Evolutionary conservation across 2,113 vertebrate species (phyloP).

Genomic region (Psittacula cyanocephala): DNA sequence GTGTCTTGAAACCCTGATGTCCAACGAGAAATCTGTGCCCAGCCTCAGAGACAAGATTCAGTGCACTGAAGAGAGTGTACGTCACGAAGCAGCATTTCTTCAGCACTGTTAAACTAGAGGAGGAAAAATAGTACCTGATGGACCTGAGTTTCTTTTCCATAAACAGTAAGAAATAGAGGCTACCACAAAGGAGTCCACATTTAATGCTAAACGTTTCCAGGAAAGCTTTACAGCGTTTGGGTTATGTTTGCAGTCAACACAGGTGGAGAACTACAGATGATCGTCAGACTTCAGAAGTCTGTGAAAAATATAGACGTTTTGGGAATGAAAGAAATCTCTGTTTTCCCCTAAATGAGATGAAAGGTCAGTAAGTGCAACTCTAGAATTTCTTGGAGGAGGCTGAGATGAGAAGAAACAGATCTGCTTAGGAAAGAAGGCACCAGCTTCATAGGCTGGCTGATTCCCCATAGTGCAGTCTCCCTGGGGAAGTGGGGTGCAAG

Average conservation of each 20-base stretch:
- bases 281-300: background rate
- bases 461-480: fast-evolving
- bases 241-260: background rate
- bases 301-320: background rate
- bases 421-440: background rate
- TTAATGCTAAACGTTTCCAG: background rate
- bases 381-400: background rate
- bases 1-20: background rate
- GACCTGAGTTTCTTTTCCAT: background rate
- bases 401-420: background rate
- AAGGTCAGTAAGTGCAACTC: background rate
- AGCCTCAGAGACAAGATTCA: background rate
- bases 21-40: background rate
- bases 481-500: fast-evolving
- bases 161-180: background rate
- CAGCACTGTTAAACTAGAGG: background rate
- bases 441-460: background rate
- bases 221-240: background rate
- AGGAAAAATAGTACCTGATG: background rate
- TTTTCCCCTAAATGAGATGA: background rate
- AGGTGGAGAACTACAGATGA: background rate
- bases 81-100: background rate
- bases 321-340: background rate
- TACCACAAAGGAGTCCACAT: background rate
- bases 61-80: background rate